Percentiles rank a stretch among this genome's conserved stretches.
Conservation (phyloP, 1,140 invertebrate species). For the Brachionus angularis region DNA sequence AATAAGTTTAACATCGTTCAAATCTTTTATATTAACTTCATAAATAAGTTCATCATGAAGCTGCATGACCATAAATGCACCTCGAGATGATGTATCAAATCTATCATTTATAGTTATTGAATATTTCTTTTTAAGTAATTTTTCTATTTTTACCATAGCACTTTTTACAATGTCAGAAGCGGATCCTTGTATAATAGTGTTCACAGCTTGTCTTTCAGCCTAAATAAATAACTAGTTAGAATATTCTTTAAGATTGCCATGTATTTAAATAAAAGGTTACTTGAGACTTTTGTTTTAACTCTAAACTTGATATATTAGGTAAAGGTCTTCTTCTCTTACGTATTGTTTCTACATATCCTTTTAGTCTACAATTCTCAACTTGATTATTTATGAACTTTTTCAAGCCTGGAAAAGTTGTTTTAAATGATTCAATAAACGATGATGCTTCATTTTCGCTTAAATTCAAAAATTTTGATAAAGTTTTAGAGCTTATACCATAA, state of each 20-base stretch:
- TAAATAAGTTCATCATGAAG: slow-evolving; percentile 94
- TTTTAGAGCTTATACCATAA: slow-evolving; percentile 88
- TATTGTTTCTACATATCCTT: slow-evolving; percentile 79
- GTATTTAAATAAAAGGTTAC: slow-evolving; percentile 46
- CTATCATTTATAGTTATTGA: slow-evolving; percentile 44
- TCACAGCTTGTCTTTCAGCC: slow-evolving; percentile 90
- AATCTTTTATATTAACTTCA: slow-evolving; percentile 68
- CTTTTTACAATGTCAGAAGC: slow-evolving; percentile 88
- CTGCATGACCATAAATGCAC: slow-evolving; percentile 72
- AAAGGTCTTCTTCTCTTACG: slow-evolving; percentile 72
- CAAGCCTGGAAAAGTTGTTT: slow-evolving; percentile 70
- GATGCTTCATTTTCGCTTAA: slow-evolving; percentile 75
- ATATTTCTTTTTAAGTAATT: slow-evolving; percentile 56
- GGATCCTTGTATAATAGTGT: slow-evolving; percentile 89
- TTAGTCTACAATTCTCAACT: slow-evolving; percentile 66
- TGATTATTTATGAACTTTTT: slow-evolving; percentile 7
- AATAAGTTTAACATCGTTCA: slow-evolving; percentile 64
- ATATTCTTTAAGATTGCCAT: not conserved
- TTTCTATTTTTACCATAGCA: slow-evolving; percentile 76
- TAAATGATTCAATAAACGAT: slow-evolving; percentile 75
- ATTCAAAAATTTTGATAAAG: slow-evolving; percentile 74
- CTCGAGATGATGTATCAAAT: not conserved
- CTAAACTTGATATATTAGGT: slow-evolving; percentile 68
- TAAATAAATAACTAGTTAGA: slow-evolving; percentile 54
- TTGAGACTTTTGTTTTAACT: slow-evolving; percentile 63